Conservation (phyloP, 2,888 invertebrate genomes). For the Cephus runcator region DNA sequence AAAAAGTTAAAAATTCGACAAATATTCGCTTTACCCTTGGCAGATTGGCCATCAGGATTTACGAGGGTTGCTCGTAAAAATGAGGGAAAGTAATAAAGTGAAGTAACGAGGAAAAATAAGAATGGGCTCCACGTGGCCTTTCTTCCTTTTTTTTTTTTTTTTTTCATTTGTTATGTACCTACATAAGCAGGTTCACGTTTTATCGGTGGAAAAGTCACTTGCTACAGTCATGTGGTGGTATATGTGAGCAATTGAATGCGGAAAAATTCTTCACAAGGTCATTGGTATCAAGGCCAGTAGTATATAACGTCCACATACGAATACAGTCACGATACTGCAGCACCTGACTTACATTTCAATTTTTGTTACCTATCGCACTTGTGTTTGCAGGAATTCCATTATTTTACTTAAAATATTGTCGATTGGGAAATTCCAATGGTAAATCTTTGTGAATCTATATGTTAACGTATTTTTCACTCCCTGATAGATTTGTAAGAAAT, state of each 20-base stretch:
- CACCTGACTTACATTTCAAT: conserved; percentile 43
- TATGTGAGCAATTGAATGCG: conserved; percentile 43
- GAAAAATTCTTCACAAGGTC: conserved; percentile 58
- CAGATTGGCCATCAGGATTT: conserved; percentile 18
- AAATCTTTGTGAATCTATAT: background rate
- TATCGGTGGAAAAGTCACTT: background rate
- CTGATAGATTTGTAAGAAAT: background rate
- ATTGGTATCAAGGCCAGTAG: conserved; percentile 51
- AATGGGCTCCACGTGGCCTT: background rate
- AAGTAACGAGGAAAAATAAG: conserved; percentile 3
- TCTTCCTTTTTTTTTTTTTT: background rate
- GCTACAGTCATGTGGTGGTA: conserved; percentile 13
- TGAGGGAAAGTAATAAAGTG: background rate
- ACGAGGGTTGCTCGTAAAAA: conserved; percentile 11
- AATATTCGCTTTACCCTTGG: background rate
- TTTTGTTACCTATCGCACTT: conserved; percentile 3
- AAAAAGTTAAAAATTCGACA: background rate
- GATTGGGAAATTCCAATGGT: background rate
- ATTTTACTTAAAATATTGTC: background rate
- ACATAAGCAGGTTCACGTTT: background rate
- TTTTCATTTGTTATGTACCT: background rate
- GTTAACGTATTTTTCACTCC: background rate
- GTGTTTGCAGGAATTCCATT: background rate
- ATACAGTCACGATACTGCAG: conserved; percentile 22
- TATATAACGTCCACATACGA: conserved; percentile 15